A percentile compares a stretch with the other conserved stretches of the same genome.
phyloP scores from a whole-genome alignment of 2,888 invertebrate species.

The Eupelmus urozonus region DNA sequence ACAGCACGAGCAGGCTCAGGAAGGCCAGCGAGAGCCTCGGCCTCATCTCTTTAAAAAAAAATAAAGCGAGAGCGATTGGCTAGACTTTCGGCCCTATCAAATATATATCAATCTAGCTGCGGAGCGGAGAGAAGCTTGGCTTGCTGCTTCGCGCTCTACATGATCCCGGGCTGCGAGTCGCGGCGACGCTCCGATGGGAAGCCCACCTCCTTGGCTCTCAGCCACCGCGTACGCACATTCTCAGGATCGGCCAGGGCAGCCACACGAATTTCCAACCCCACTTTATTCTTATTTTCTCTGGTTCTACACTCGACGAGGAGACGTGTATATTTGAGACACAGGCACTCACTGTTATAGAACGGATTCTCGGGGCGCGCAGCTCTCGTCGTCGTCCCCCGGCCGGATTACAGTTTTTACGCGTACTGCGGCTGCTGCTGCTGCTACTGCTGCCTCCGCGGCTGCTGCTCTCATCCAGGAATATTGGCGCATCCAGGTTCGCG shows the following conservation, averaged over 20 bases:
- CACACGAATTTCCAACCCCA: not conserved
- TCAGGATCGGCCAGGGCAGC: not conserved
- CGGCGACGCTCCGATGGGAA: constrained; percentile 6
- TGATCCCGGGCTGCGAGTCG: constrained; percentile 15
- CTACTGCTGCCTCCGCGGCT: constrained; percentile 63
- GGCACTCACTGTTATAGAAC: constrained; percentile 24
- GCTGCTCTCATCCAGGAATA: constrained; percentile 70
- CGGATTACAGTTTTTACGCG: constrained; percentile 72
- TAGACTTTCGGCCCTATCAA: not conserved
- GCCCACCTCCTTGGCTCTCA: constrained; percentile 14
- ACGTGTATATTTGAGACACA: too few relatives aligned
- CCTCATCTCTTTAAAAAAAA: constrained; percentile 65
- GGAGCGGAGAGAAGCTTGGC: not conserved
- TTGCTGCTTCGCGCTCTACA: constrained; percentile 24
- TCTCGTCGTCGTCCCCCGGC: constrained; percentile 62
- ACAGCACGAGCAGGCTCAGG: constrained; percentile 66
- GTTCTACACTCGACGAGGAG: too few relatives aligned
- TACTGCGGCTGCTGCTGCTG: too few relatives aligned
- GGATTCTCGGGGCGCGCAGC: constrained; percentile 20
- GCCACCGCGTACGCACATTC: constrained; percentile 8
- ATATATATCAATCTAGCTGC: too few relatives aligned
- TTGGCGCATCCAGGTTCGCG: constrained; percentile 76
- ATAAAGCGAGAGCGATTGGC: not conserved
- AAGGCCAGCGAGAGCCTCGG: constrained; percentile 66
- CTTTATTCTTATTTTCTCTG: too few relatives aligned